Evolutionary conservation across 2,888 invertebrate genomes (phyloP), one percentile per base, ranked within the genome.

Genomic region (Ophraella communa): DNA sequence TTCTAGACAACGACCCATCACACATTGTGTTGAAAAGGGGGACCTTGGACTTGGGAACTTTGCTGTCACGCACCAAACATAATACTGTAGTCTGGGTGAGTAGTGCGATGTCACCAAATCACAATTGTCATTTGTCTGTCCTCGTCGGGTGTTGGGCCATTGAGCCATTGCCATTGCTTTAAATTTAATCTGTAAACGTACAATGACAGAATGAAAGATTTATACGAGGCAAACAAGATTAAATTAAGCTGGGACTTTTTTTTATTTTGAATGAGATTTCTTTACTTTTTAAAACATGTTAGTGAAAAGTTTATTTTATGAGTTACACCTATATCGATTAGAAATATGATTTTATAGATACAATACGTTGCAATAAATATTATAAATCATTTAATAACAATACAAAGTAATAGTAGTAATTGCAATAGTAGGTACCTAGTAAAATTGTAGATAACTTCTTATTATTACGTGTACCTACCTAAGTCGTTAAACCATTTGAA

Each of bases 61-160:
- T 33, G 66, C 71, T 73, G 77, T 77, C 80, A 79, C 78, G 75
- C 79, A 79, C 76, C 76, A 74, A 74, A 74, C 74, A 76, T 75
- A 77, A 79, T 74, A 78, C 79, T 78, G 71, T 68, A 69, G 70
- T 71, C 70, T 73, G 70, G 66, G 67, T 71, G 73, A 73, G 66
- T 74, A 71, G 78, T 74, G 75, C 76, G 76, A 76, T 80, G 80
- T 79, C 74, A 76, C 72, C 74, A 77, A 80, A 79, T 79, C 77
- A 76, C 76, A 69, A 70, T 76, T 80, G 79, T 78, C 78, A 79
- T 76, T 51, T 78, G 77, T 74, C 76, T 73, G 72, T 77, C 77
- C 76, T 76, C 76, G 74, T 74, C 72, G 68, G 69, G 67, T 65
- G 73, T 66, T 74, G 57, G 57, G 49, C 73, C 68, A 67, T 39